Base-by-base conservation (phyloP, 1,140 invertebrate species). In the Drosophila watanabei region DNA sequence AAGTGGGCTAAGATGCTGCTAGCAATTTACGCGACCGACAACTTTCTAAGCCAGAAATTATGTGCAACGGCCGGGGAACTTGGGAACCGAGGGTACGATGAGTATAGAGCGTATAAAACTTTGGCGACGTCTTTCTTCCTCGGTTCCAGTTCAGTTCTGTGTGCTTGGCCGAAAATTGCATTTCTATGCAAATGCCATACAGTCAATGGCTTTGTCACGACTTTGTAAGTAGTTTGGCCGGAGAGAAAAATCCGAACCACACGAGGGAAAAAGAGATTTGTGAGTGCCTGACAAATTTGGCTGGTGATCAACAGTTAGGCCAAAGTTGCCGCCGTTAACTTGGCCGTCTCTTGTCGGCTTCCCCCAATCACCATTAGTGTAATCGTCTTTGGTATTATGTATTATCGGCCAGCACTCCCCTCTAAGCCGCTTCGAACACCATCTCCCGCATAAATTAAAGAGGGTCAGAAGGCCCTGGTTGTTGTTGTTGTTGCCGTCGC, bases 181-280 rank as follows among this genome's bases (percentile, higher is more conserved):
- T 88, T 88, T 88, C 85, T 84, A 88, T 88, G 85, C 85, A 88
- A 88, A 90, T 88, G 79, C 86, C 80, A 89, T 75, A 81, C 78
- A 90, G 86, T 88, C 85, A 85, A 90, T 88, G 86, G 89, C 81
- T 88, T 88, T 89, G 85, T 89, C 85, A 88, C 85, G 81, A 88
- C 85, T 88, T 90, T 81, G 72, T 88, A 89, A 88, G 85, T 89
- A 89, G 85, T 89, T 88, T 66, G 64, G 68, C 32, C 63, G 56
- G 28, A n/a, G n/a, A 54, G 18, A 57, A 72, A 75, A 76, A 57
- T 20, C 41, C 13, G 32, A 66, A 43, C 18, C 43, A 57, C 52
- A 49, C 41, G 41, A 49, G 48, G 33, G n/a, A 70, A 58, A 79
- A 79, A 79, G 76, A 79, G 76, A 79, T 79, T 79, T 79, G 65